Percentiles rank a stretch among this genome's conserved stretches.
These are phyloP conservation scores for Phataginus tetradactyla DNA, from an alignment of 2,797 vertebrate genomes.

Conservation along the genomic window DNA sequence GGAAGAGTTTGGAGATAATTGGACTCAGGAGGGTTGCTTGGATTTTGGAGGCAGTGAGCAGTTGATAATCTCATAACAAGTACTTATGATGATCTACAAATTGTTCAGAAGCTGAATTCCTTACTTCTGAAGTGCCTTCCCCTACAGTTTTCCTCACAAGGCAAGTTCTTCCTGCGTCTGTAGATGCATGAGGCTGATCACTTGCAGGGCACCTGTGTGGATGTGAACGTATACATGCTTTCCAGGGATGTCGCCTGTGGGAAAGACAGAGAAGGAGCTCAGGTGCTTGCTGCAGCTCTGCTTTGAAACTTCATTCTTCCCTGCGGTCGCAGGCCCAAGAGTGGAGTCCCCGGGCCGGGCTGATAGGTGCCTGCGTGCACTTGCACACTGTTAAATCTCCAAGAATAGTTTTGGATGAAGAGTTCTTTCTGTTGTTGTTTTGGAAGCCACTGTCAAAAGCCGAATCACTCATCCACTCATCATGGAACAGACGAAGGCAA, in stretches of 20 bases:
- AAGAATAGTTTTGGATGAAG: background rate
- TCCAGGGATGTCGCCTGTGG: accelerated
- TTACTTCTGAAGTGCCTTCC: background rate
- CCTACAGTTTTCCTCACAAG: accelerated
- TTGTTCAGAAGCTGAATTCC: background rate
- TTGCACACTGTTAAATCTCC: background rate
- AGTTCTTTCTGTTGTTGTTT: background rate
- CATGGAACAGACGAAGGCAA: background rate
- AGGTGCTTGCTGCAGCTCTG: background rate
- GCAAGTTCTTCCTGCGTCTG: background rate
- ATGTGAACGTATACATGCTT: accelerated
- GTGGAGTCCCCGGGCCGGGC: background rate
- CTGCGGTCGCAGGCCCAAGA: background rate
- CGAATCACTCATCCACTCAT: background rate
- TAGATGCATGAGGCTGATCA: background rate
- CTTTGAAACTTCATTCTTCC: background rate
- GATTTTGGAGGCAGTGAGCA: conserved; percentile 53
- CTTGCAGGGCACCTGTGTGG: accelerated
- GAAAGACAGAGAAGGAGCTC: background rate
- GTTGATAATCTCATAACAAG: conserved; percentile 74
- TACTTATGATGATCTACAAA: conserved; percentile 56
- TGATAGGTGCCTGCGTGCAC: background rate
- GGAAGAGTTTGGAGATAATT: conserved; percentile 77
- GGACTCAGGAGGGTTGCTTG: conserved; percentile 65
- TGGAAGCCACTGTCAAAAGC: background rate